Base-by-base conservation (phyloP, 35 echinoderm and acorn worm species). In the Patiria miniata region DNA sequence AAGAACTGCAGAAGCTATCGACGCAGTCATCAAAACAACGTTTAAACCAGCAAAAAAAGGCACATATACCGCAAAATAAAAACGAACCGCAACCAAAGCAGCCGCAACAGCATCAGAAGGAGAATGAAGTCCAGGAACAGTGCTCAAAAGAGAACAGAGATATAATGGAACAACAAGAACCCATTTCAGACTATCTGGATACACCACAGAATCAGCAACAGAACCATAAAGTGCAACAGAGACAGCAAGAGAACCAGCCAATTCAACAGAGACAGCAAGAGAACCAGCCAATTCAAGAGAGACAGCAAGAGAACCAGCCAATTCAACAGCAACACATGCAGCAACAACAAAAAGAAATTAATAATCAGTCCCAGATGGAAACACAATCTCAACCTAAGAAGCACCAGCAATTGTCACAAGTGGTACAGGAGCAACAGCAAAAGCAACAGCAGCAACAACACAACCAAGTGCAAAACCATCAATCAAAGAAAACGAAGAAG, bases 401-500 rank as follows among this genome's bases (percentile, higher is more conserved):
- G 34, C 65, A 73, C 10, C 65, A 73, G 65, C 19, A 47, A 5
- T 26, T 26, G 19, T 73, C 65, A 73, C 42, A 47, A 47, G 42
- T 47, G 42, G 42, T 47, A 23, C 65, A 80, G 44, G 32, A 80
- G 44, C 38, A 80, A 37, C 78, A 14, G 39, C 38, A 10, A 37
- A 16, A 30, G 4, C 19, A 80, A 80, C 39, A 80, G 1, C 38
- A 30, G 39, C 15, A 19, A 37, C 16, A 39, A 39, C 2, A 39
- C 8, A 38, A 80, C 14, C 38, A 39, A 52, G 26, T 6, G 15
- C 21, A 80, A 21, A 38, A 39, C 19, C 36, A 80, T 1, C 18
- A 2, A 14, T 21, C 38, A 2, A 80, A 80, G 78, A 80, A 80
- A n/a, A 39, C 38, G 3, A 80, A 80, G 38, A 80, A 80, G 23